Evolutionary conservation across 2,888 invertebrate species (phyloP), one percentile per base, ranked within the genome.

Genomic region (Lepidochrysops patricia): DNA sequence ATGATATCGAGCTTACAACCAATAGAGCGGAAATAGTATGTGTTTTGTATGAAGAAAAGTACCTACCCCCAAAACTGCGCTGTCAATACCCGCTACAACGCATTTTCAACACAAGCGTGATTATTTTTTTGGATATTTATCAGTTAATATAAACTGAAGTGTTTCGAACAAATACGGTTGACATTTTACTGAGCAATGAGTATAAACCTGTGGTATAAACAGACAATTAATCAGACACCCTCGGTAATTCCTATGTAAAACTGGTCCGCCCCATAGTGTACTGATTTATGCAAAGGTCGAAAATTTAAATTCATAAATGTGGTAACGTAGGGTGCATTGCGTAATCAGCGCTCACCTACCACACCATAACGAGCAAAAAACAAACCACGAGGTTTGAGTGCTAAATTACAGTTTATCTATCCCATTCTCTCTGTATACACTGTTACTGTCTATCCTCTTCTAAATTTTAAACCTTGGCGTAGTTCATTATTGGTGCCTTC

Each of bases 281-380:
- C 9, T 52, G 52, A 52, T 52, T 52, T 52, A 52, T 52, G 52
- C 29, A 3, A 52, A 52, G 52, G 9, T 15, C 9, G 4, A 7
- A 50, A 13, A 52, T 52, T 52, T 52, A 52, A 52, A 52, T 52
- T 52, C 52, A 52, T 27, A 52, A 52, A 52, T 27, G 26, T 27
- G 52, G 52, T 29, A 29, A 15, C 26, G 52, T 27, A 52, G 52
- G 29, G 29, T 52, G 29, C 3, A 27, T 15, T 52, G 15, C 52
- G 52, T 52, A 52, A 52, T 27, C 52, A 27, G 3, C 25, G 15
- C 9, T 29, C 19, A 43, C 43, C 19, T 19, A 19, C 43, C 4
- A 43, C 43, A 15, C 52, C 52, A 27, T 52, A 13, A 52, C 1
- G 52, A 27, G 29, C 4, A 27, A 52, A 52, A 52, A 26, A 52